Evolutionary conservation across 2,888 invertebrate species (phyloP).

Genomic region (Apoderus coryli): DNA sequence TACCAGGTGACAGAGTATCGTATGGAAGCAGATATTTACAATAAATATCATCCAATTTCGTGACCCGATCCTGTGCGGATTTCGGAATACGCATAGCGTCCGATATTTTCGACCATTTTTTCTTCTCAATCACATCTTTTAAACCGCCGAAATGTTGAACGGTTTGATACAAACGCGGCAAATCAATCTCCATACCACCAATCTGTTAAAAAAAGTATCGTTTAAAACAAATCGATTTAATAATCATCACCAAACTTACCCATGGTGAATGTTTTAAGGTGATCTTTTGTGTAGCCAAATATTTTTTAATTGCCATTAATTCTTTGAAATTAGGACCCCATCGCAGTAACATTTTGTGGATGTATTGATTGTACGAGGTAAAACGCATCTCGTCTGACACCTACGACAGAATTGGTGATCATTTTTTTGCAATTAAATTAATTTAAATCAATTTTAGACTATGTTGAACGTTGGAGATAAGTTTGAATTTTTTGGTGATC

Average conservation of each 20-base stretch:
- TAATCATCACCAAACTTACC: slow-evolving; percentile 37
- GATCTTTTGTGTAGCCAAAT: slow-evolving; percentile 63
- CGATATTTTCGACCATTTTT: slow-evolving; percentile 77
- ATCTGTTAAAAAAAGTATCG: slow-evolving; percentile 42
- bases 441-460: no score
- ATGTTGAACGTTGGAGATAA: no score
- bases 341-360: slow-evolving; percentile 71
- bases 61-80: slow-evolving; percentile 61
- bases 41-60: slow-evolving; percentile 77
- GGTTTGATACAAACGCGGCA: slow-evolving; percentile 70
- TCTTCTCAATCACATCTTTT: slow-evolving; percentile 73
- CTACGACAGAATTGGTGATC: no score
- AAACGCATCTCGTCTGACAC: slow-evolving; percentile 77
- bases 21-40: slow-evolving; percentile 84
- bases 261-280: slow-evolving; percentile 60
- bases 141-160: slow-evolving; percentile 78
- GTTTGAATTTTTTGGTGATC: no score
- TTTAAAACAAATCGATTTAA: background rate
- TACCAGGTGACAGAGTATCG: slow-evolving; percentile 63
- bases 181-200: slow-evolving; percentile 81
- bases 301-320: slow-evolving; percentile 69
- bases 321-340: slow-evolving; percentile 84
- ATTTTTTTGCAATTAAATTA: no score
- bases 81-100: slow-evolving; percentile 78
- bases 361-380: slow-evolving; percentile 77